phyloP scores from a whole-genome alignment of 2,888 invertebrate genomes.

The Ophion costatus region DNA sequence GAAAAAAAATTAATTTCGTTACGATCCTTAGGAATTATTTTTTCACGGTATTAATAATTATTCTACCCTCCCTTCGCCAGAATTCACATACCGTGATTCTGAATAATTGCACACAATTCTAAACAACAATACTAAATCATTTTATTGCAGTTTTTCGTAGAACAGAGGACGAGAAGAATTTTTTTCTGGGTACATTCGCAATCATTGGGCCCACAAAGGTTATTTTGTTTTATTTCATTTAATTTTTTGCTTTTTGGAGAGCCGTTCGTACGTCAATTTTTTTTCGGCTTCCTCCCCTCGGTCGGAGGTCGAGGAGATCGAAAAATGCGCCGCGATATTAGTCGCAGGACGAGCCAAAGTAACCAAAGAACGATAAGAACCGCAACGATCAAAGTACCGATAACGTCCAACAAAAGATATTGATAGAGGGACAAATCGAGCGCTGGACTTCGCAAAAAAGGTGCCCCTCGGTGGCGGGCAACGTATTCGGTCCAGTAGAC shows the following conservation, averaged over 20 bases:
- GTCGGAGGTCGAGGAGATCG: neutral
- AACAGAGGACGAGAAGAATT: neutral
- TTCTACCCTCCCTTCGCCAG: too few relatives aligned
- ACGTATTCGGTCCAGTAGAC: constrained; percentile 88
- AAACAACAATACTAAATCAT: neutral
- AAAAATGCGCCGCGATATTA: neutral
- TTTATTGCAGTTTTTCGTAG: neutral
- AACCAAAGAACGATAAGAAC: constrained; percentile 37
- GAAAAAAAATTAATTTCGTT: too few relatives aligned
- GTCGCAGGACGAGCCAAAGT: constrained; percentile 27
- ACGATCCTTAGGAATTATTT: too few relatives aligned
- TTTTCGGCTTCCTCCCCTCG: neutral
- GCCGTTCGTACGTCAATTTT: neutral
- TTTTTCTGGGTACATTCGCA: too few relatives aligned
- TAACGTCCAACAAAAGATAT: constrained; percentile 70
- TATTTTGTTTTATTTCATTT: neutral
- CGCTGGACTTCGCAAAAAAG: constrained; percentile 85
- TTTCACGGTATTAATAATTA: too few relatives aligned
- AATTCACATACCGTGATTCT: neutral
- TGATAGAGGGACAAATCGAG: constrained; percentile 84
- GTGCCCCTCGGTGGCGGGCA: constrained; percentile 85
- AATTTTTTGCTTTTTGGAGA: too few relatives aligned
- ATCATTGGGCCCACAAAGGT: too few relatives aligned
- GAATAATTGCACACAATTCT: neutral
- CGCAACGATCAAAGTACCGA: constrained; percentile 32